Conservation (phyloP, 1,140 invertebrate species). For the Wasmannia auropunctata region DNA sequence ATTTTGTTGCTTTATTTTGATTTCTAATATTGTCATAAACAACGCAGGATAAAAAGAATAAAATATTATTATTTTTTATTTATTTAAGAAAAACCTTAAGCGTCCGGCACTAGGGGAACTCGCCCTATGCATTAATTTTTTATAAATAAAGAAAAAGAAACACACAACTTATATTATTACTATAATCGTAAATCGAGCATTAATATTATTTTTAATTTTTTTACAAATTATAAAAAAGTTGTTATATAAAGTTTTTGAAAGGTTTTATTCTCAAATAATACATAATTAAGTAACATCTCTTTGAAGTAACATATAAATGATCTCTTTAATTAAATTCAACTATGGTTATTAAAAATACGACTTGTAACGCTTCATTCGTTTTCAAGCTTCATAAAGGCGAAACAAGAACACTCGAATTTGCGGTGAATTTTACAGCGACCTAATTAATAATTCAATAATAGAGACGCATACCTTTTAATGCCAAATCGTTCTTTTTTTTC, state of each 20-base stretch:
- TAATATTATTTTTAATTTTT: neutral
- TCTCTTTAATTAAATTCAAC: neutral
- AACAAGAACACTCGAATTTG: neutral
- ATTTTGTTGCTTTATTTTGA: too few relatives aligned
- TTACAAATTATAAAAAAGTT: neutral
- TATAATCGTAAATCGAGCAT: neutral
- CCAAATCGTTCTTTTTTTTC: neutral
- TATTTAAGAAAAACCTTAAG: too few relatives aligned
- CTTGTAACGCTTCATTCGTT: neutral
- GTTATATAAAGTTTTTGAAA: neutral
- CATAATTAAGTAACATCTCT: neutral
- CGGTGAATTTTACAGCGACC: slow-evolving; percentile 32
- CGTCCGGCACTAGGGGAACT: too few relatives aligned
- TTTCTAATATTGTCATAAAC: too few relatives aligned
- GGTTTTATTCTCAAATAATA: neutral
- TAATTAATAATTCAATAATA: slow-evolving; percentile 53
- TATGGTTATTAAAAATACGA: neutral
- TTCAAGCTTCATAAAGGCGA: neutral
- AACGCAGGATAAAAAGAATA: too few relatives aligned
- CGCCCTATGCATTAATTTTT: neutral
- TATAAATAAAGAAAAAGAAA: neutral
- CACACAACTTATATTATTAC: neutral
- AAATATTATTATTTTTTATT: too few relatives aligned
- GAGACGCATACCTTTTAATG: slow-evolving; percentile 36
- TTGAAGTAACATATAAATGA: neutral